Conservation (phyloP, 2,888 invertebrate genomes). For the Orchesella flavescens region DNA sequence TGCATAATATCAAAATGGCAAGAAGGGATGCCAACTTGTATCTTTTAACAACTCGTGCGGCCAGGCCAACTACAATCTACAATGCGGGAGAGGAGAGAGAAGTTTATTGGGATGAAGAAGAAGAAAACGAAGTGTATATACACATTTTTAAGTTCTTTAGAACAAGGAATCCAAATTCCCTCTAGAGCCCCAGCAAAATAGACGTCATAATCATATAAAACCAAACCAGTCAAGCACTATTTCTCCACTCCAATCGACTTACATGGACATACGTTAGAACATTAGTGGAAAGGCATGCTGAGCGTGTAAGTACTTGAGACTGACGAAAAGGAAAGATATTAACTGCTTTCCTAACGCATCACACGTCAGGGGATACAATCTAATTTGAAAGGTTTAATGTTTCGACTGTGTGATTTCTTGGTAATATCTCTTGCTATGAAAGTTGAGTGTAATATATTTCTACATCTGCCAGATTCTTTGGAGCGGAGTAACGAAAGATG, state of each 20-base stretch:
- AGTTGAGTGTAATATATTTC: neutral
- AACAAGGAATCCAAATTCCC: too few species aligned
- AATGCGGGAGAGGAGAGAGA: neutral
- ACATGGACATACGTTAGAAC: too few species aligned
- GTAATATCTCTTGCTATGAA: neutral
- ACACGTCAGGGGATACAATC: slow-evolving; percentile 44
- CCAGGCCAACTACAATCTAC: neutral
- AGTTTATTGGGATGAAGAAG: neutral
- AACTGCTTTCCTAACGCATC: slow-evolving; percentile 40
- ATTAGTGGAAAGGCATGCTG: neutral
- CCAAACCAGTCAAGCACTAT: too few species aligned
- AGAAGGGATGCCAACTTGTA: slow-evolving; percentile 12
- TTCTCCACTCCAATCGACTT: too few species aligned
- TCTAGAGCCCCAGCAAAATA: too few species aligned
- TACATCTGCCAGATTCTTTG: neutral
- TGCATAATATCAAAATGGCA: slow-evolving; percentile 36
- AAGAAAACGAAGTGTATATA: too few species aligned
- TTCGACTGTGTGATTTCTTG: slow-evolving; percentile 24
- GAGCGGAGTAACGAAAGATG: neutral
- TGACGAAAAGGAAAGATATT: slow-evolving; percentile 24
- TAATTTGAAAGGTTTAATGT: slow-evolving; percentile 29
- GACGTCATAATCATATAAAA: too few species aligned
- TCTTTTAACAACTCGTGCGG: neutral
- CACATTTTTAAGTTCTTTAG: too few species aligned
- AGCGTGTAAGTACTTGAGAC: slow-evolving; percentile 2